phyloP scores from a whole-genome alignment of 1,140 invertebrate genomes.

The Sminthurinus signatus region DNA sequence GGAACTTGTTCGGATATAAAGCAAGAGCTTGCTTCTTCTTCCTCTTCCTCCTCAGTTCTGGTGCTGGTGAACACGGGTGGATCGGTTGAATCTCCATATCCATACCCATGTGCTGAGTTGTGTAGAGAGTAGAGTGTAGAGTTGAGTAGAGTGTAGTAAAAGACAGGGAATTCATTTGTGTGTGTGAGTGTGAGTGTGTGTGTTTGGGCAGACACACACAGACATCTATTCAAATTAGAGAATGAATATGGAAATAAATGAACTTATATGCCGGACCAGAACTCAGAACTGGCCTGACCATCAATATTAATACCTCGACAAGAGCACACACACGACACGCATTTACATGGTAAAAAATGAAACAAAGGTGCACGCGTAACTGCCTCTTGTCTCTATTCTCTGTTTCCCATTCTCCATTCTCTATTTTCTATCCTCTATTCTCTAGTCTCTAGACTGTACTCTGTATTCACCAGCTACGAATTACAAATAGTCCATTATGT shows the following conservation, averaged over 20 bases:
- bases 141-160: no score
- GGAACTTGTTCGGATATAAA: neutral
- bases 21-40: neutral
- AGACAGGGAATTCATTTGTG: neutral
- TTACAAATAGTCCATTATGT: no score
- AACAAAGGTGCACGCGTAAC: conserved; percentile 19
- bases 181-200: neutral
- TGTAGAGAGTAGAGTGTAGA: no score
- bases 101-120: no score
- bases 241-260: conserved; percentile 21
- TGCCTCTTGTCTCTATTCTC: conserved; percentile 8
- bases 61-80: neutral
- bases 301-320: conserved; percentile 10
- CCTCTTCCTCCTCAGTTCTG: no score
- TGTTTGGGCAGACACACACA: neutral
- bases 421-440: neutral
- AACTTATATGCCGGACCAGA: conserved; percentile 17
- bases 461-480: no score
- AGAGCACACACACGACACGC: conserved; percentile 9
- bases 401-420: conserved; percentile 1
- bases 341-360: conserved; percentile 16
- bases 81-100: neutral
- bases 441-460: no score
- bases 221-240: conserved; percentile 17
- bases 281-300: conserved; percentile 17